These are phyloP conservation scores for Troilus luridus DNA, from an alignment of 2,888 invertebrate species.

Conservation along the genomic window DNA sequence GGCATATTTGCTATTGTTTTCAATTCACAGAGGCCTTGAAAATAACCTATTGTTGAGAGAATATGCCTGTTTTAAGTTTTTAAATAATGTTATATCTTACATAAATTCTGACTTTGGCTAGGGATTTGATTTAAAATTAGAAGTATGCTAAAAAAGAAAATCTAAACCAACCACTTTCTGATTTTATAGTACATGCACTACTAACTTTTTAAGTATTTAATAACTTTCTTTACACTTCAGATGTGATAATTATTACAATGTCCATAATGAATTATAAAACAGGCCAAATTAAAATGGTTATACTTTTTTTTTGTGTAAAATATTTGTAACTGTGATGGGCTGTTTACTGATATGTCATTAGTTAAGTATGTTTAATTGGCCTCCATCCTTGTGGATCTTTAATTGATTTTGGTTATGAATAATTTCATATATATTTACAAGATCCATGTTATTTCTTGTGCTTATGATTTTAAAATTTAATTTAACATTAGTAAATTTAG, in stretches of 20 bases:
- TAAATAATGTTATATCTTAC: not conserved
- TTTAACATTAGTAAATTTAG: not conserved
- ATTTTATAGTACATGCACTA: constrained; percentile 18
- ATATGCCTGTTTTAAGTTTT: not conserved
- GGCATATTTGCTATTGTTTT: constrained; percentile 34
- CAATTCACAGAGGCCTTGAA: not conserved
- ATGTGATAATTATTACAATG: not conserved
- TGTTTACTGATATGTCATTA: constrained; percentile 38
- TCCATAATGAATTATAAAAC: not conserved
- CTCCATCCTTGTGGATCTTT: not conserved
- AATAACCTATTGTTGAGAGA: not conserved
- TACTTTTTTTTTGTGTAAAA: not conserved
- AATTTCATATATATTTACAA: not conserved
- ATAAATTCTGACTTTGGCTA: constrained; percentile 25
- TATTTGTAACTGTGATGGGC: not conserved
- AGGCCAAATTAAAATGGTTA: not conserved
- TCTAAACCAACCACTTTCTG: constrained; percentile 21
- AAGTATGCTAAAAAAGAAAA: constrained; percentile 41
- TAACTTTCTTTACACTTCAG: not conserved
- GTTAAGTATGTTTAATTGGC: constrained; percentile 17
- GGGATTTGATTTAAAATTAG: constrained; percentile 38
- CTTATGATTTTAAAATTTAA: not conserved
- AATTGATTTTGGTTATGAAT: constrained; percentile 1
- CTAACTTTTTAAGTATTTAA: constrained; percentile 38
- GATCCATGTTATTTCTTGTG: not conserved